A percentile compares a stretch with the other conserved stretches of the same genome.
Evolutionary conservation across 1,140 invertebrate species (phyloP).

Genomic region (Drosophila arawakana): DNA sequence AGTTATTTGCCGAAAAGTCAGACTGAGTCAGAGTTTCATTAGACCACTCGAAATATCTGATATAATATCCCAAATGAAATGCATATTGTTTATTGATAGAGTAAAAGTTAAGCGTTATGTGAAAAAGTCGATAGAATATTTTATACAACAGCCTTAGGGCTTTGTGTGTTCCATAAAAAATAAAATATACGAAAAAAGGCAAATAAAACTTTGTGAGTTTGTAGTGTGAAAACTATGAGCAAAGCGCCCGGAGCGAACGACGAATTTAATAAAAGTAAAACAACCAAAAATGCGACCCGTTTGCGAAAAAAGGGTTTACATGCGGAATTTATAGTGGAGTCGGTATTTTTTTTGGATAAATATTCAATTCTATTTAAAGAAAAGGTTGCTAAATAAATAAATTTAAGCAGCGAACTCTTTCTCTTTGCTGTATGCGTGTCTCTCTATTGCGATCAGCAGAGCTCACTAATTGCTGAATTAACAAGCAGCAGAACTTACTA

Average conservation of each 20-base stretch:
- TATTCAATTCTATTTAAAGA: no score
- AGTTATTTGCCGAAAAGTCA: constrained; percentile 20
- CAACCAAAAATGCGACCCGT: background rate
- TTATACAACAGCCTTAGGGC: constrained; percentile 20
- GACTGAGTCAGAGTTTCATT: constrained; percentile 6
- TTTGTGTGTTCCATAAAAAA: constrained; percentile 7
- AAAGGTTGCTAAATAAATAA: no score
- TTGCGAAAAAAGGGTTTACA: background rate
- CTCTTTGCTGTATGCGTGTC: no score
- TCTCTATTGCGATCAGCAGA: no score
- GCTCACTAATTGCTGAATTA: no score
- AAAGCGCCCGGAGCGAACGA: constrained; percentile 16
- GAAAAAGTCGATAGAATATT: constrained; percentile 36
- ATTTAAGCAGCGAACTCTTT: no score
- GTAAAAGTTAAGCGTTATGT: constrained; percentile 6
- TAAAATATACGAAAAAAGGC: constrained; percentile 3
- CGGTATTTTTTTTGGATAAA: no score
- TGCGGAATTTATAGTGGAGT: no score
- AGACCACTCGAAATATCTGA: background rate
- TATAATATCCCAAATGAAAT: background rate
- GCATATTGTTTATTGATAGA: constrained; percentile 7
- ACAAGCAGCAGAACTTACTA: no score
- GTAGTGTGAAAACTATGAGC: constrained; percentile 14
- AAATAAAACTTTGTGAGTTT: constrained; percentile 7
- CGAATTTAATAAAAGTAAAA: constrained; percentile 29